Base-by-base conservation (phyloP, 2,888 invertebrate genomes). In the Mamestra brassicae region DNA sequence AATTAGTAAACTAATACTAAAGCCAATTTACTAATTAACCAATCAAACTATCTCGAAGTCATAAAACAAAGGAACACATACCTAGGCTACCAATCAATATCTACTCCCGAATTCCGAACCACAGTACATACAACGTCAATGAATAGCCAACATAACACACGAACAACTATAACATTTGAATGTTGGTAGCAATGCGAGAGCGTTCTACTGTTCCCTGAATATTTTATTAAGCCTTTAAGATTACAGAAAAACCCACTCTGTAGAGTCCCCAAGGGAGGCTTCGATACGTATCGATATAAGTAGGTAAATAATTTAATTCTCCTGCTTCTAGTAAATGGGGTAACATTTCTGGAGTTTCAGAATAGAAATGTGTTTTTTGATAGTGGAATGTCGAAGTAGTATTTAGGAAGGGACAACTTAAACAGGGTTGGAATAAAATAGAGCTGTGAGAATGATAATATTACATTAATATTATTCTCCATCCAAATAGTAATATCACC, bases 141-240 rank as follows among this genome's bases (percentile, higher is more conserved):
- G 80, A 76, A 76, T 63, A 74, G 62, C 61, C 72, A 60, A 68
- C 65, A 60, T 70, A 62, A 77, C 63, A 78, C 55, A 75, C 26
- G 45, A 52, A 69, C 73, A 76, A 77, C 58, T 75, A 65, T 55
- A 52, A 76, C 72, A 76, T 73, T 76, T 61, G 61, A 78, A 80
- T 76, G 73, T 78, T 78, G 75, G 83, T 71, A 80, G 63, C 81
- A 80, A 54, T 79, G 84, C 80, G 81, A 92, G 87, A 92, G 92
- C 91, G 74, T 93, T 93, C 88, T 91, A 70, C 68, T 93, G 93
- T 93, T 80, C 74, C 36, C 81, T 93, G 92, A 90, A 93, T 93
- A 92, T 92, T 93, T 92, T 86, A 94, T 92, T 85, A 86, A 88
- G 86, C 87, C 89, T 89, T 90, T 86, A 89, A 90, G 90, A 89